Conservation (phyloP, 2,888 invertebrate genomes). For the Azorinus chamasolen region DNA sequence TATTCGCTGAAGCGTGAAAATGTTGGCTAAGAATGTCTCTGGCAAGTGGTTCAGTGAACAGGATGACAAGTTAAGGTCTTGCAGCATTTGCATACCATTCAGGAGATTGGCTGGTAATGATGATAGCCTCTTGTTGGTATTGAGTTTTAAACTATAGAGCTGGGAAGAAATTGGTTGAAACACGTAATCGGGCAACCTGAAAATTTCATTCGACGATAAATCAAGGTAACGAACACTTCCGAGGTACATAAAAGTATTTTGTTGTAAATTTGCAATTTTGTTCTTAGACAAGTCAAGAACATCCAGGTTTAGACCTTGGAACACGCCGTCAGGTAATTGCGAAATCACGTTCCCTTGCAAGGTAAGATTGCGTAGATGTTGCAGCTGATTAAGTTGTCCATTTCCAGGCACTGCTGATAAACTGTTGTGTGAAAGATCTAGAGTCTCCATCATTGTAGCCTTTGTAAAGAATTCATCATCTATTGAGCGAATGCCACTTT, state of each 20-base stretch:
- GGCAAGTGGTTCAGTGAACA: conserved; percentile 69
- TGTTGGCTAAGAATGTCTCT: conserved; percentile 54
- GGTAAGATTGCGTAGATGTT: conserved; percentile 63
- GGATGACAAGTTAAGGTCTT: conserved; percentile 73
- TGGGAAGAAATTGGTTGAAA: conserved; percentile 69
- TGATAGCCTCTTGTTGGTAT: conserved; percentile 70
- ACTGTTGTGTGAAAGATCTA: conserved; percentile 76
- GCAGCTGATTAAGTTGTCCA: conserved; percentile 61
- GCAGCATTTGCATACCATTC: conserved; percentile 68
- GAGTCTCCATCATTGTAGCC: conserved; percentile 56
- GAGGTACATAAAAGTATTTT: conserved; percentile 62
- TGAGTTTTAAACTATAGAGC: conserved; percentile 68
- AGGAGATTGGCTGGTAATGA: conserved; percentile 64
- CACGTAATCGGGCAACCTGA: conserved; percentile 55
- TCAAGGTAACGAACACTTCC: conserved; percentile 68
- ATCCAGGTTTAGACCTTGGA: conserved; percentile 70
- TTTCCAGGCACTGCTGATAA: conserved; percentile 65
- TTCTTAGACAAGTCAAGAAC: conserved; percentile 74
- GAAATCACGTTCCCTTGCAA: conserved; percentile 73
- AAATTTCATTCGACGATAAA: conserved; percentile 75
- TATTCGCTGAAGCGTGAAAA: conserved; percentile 66
- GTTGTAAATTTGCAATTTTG: conserved; percentile 63
- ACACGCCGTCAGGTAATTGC: conserved; percentile 64
- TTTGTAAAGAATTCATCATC: conserved; percentile 70
- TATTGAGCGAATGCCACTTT: conserved; percentile 69